Conservation (phyloP, 30 jellyfish, hydroid and myxozoan genomes). For the Clytia hemisphaerica region DNA sequence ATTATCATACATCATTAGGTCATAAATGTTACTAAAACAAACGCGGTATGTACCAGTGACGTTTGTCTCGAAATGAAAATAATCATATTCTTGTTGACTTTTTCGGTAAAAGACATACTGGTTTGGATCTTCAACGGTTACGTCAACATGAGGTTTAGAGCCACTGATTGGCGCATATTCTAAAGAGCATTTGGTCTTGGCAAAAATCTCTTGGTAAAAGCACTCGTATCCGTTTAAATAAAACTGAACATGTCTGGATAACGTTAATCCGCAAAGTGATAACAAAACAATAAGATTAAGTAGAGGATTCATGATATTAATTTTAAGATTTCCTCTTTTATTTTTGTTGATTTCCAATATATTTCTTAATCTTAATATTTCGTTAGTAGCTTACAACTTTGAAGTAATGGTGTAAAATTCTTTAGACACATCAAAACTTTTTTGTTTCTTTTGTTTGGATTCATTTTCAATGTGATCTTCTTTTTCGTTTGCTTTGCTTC, state of each 20-base stretch:
- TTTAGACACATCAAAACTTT: too few relatives aligned
- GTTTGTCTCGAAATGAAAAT: conserved; percentile 59
- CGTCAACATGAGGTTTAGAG: conserved; percentile 95
- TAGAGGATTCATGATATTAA: too few relatives aligned
- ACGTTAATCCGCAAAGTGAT: background rate
- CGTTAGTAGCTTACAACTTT: too few relatives aligned
- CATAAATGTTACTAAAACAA: conserved; percentile 89
- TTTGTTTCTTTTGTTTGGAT: too few relatives aligned
- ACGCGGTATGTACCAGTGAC: conserved; percentile 90
- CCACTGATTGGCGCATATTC: conserved; percentile 98
- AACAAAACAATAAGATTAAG: too few relatives aligned
- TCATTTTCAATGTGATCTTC: too few relatives aligned
- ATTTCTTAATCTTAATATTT: too few relatives aligned
- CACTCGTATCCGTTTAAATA: conserved; percentile 89
- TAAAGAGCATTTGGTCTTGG: conserved; percentile 57
- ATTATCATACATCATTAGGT: conserved; percentile 78
- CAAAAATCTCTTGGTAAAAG: conserved; percentile 66
- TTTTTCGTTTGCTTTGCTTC: too few relatives aligned
- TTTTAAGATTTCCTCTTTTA: too few relatives aligned
- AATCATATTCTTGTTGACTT: conserved; percentile 74
- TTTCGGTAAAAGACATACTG: conserved; percentile 72
- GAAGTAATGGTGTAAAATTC: too few relatives aligned
- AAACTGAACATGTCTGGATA: conserved; percentile 80
- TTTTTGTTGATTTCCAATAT: too few relatives aligned
- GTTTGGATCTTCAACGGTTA: conserved; percentile 84